Conservation (phyloP, 2,797 vertebrate species). For the Smutsia temminckii region DNA sequence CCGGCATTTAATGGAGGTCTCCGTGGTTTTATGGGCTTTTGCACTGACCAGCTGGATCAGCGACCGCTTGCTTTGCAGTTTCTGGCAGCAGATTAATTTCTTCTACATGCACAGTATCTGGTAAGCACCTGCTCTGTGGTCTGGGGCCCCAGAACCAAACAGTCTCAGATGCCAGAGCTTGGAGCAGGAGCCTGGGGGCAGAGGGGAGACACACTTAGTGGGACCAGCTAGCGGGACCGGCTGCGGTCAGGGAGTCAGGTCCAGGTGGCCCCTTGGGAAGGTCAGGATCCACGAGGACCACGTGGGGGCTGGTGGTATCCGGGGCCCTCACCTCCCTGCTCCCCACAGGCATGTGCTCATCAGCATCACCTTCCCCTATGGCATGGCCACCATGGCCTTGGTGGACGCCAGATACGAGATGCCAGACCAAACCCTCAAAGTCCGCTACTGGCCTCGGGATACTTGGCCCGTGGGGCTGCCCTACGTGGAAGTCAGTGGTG, state of each 20-base stretch:
- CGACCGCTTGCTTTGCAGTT: conserved; percentile 91
- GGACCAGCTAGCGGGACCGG: not conserved
- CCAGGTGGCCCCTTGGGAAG: not conserved
- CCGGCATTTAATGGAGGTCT: conserved; percentile 83
- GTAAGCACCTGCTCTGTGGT: conserved; percentile 81
- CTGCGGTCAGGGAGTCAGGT: not conserved
- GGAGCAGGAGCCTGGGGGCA: not conserved
- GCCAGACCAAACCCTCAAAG: conserved; percentile 87
- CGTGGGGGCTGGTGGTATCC: not conserved
- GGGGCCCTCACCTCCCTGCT: rapidly evolving
- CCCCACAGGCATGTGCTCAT: conserved; percentile 94
- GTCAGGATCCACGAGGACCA: not conserved
- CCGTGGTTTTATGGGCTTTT: conserved; percentile 88
- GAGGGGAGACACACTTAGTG: not conserved
- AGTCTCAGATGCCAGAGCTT: not conserved
- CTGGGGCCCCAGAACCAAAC: not conserved
- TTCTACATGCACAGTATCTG: conserved; percentile 96
- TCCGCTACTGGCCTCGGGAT: conserved; percentile 93
- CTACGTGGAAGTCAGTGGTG: conserved; percentile 86
- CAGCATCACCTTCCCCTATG: conserved; percentile 91
- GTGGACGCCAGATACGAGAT: conserved; percentile 90
- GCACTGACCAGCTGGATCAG: conserved; percentile 95
- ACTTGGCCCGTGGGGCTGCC: conserved; percentile 90
- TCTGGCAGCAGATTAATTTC: conserved; percentile 93
- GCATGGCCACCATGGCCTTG: conserved; percentile 89